Conservation (phyloP, 2,113 vertebrate genomes). For the Hyla sarda region DNA sequence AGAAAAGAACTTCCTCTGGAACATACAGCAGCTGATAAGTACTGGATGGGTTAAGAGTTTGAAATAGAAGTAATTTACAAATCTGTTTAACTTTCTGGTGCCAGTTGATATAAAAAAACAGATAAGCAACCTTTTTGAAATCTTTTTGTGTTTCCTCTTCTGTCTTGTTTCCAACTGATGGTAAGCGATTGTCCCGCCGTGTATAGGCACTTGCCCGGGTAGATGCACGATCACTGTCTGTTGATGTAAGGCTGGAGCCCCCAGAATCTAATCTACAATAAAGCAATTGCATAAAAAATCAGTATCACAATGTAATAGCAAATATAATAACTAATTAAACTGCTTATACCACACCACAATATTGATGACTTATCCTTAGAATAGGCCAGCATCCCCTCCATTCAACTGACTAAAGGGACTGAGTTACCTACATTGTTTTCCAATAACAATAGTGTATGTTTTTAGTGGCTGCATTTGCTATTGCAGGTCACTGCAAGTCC, state of each 20-base stretch:
- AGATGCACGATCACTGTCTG: constrained; percentile 80
- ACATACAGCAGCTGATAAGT: too few relatives aligned
- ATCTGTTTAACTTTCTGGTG: too few relatives aligned
- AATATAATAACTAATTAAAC: neutral
- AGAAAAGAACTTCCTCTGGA: too few relatives aligned
- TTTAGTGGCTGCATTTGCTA: too few relatives aligned
- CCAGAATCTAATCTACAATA: constrained; percentile 81
- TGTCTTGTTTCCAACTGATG: constrained; percentile 76
- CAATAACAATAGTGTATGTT: too few relatives aligned
- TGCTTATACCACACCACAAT: neutral
- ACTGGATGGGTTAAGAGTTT: too few relatives aligned
- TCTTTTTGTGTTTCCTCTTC: constrained; percentile 85
- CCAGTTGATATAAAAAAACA: too few relatives aligned
- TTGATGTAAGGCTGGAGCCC: constrained; percentile 66
- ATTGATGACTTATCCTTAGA: neutral
- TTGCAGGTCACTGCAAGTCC: too few relatives aligned
- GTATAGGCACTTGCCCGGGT: constrained; percentile 82
- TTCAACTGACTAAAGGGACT: too few relatives aligned
- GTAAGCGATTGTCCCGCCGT: constrained; percentile 83
- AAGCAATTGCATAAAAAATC: neutral
- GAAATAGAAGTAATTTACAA: too few relatives aligned
- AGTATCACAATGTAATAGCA: neutral
- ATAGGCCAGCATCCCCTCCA: too few relatives aligned
- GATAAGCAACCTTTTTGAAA: constrained; percentile 86
- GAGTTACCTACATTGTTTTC: too few relatives aligned